Percentiles rank a stretch among this genome's conserved stretches.
Evolutionary conservation across 2,888 invertebrate species (phyloP).

Genomic region (Amiota communis): DNA sequence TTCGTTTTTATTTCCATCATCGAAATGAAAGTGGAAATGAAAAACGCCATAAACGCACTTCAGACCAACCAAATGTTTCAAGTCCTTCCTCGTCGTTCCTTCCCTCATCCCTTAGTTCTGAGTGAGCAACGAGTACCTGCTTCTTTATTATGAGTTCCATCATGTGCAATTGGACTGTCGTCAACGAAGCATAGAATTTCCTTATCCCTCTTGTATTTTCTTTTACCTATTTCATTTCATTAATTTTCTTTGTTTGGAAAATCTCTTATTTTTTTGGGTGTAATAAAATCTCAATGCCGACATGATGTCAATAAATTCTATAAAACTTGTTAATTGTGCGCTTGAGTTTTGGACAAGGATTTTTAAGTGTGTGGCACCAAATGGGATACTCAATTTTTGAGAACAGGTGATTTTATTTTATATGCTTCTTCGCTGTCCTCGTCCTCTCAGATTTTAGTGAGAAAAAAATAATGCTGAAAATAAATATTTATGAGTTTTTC

Average conservation of each 20-base stretch:
- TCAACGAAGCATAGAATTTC: background rate
- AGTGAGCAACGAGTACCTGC: background rate
- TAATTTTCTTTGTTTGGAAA: no score
- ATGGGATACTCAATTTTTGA: background rate
- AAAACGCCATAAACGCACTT: constrained; percentile 8
- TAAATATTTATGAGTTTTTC: constrained; percentile 1
- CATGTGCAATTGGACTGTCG: no score
- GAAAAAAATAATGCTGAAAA: background rate
- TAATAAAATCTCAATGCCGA: constrained; percentile 44
- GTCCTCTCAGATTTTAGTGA: no score
- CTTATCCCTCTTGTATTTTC: background rate
- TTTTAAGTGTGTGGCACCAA: no score
- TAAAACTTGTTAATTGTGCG: constrained; percentile 62
- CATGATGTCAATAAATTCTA: constrained; percentile 53
- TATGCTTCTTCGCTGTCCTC: no score
- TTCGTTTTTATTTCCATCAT: constrained; percentile 16
- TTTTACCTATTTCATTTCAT: no score
- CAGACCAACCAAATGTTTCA: no score
- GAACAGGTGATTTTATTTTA: constrained; percentile 20
- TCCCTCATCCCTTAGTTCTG: background rate
- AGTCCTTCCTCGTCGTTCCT: background rate
- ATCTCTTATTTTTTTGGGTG: background rate
- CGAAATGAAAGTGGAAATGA: background rate
- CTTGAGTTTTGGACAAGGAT: constrained; percentile 2
- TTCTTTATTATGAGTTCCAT: background rate